Evolutionary conservation across 2,888 invertebrate species (phyloP).

Genomic region (Uloborus plumipes): DNA sequence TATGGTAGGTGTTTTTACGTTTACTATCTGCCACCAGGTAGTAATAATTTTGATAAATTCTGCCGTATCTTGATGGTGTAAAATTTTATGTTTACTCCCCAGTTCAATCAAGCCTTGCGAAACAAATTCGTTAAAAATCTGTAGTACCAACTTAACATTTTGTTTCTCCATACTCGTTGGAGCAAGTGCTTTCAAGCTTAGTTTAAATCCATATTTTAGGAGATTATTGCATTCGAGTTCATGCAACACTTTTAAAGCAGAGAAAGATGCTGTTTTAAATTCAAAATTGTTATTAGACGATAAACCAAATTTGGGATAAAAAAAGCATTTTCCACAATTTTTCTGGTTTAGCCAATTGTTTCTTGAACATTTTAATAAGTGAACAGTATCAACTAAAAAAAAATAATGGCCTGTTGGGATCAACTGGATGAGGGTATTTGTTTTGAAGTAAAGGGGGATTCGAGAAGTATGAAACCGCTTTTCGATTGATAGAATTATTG

Average conservation of each 20-base stretch:
- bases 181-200: not conserved
- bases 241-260: not conserved
- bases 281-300: too few species aligned
- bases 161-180: not conserved
- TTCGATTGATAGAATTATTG: slow-evolving; percentile 29
- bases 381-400: slow-evolving; percentile 32
- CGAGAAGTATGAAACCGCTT: slow-evolving; percentile 16
- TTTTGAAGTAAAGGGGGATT: not conserved
- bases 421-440: slow-evolving; percentile 9
- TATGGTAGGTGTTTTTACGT: slow-evolving; percentile 6
- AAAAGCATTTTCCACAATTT: slow-evolving; percentile 20
- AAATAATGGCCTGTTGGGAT: slow-evolving; percentile 10
- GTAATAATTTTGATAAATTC: not conserved
- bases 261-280: not conserved
- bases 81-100: not conserved
- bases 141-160: not conserved
- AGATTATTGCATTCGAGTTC: not conserved
- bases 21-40: slow-evolving; percentile 14
- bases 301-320: slow-evolving; percentile 30
- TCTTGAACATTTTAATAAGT: too few species aligned
- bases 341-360: slow-evolving; percentile 37
- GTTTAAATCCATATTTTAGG: not conserved
- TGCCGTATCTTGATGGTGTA: not conserved
- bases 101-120: not conserved
- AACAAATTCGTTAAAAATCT: not conserved